phyloP scores from a whole-genome alignment of 2,113 vertebrate species.

The Aix galericulata region DNA sequence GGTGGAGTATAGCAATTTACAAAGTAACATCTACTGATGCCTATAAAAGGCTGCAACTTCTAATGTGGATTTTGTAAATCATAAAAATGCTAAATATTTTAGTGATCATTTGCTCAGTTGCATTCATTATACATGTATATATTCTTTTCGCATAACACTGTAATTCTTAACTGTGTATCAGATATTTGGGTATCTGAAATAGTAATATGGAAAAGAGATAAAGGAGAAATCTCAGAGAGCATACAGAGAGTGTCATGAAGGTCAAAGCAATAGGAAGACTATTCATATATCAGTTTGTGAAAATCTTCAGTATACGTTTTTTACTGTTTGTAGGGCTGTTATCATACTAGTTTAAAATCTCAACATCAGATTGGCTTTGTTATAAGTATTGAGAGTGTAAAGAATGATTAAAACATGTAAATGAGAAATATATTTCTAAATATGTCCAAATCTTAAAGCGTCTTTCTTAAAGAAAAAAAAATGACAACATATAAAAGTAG shows the following conservation, averaged over 20 bases:
- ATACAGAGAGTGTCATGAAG: neutral
- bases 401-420: neutral
- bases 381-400: neutral
- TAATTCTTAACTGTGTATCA: neutral
- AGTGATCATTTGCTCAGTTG: neutral
- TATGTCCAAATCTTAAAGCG: neutral
- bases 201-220: neutral
- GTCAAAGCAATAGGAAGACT: neutral
- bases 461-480: neutral
- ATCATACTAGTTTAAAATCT: neutral
- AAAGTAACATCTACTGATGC: slow-evolving; percentile 39
- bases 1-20: slow-evolving; percentile 42
- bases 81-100: slow-evolving; percentile 2
- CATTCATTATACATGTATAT: neutral
- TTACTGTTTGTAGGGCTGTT: neutral
- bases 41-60: neutral
- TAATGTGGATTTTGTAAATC: neutral
- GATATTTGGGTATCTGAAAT: neutral
- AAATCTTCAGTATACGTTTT: neutral
- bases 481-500: neutral
- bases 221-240: neutral
- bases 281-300: neutral
- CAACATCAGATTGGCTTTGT: neutral
- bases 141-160: neutral
- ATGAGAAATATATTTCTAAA: neutral